Conservation (phyloP, 2,113 vertebrate species). For the Pterocles gutturalis region DNA sequence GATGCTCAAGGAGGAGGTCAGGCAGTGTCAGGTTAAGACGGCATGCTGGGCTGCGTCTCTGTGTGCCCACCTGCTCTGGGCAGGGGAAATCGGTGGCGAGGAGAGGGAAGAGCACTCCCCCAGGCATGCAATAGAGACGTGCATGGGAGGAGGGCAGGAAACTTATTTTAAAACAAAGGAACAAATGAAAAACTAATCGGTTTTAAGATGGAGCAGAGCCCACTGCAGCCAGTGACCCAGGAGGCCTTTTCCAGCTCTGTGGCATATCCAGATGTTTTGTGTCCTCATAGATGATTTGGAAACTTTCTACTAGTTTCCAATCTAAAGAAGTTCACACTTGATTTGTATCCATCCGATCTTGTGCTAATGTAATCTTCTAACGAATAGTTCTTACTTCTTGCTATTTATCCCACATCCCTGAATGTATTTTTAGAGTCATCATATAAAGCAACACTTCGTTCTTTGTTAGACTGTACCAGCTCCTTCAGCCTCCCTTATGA, state of each 20-base stretch:
- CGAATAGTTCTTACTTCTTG: neutral
- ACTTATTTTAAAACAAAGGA: neutral
- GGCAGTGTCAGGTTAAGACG: rapidly evolving
- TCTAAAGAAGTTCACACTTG: neutral
- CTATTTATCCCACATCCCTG: neutral
- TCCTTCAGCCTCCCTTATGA: neutral
- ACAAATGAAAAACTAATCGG: neutral
- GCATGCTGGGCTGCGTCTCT: neutral
- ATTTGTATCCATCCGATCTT: slow-evolving; percentile 5
- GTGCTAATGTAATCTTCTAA: neutral
- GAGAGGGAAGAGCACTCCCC: neutral
- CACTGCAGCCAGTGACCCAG: neutral
- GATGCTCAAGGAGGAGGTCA: neutral
- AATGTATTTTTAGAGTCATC: neutral
- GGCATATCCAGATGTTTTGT: neutral
- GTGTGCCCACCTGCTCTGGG: rapidly evolving
- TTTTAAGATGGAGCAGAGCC: neutral
- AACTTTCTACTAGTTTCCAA: neutral
- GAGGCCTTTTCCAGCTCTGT: neutral
- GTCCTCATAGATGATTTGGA: neutral
- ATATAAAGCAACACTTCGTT: neutral
- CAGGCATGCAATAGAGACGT: rapidly evolving
- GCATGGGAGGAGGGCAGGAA: neutral
- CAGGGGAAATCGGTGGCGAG: neutral
- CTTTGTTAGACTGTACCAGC: neutral